phyloP scores from a whole-genome alignment of 2,797 vertebrate genomes.

The Neomorphus geoffroyi region DNA sequence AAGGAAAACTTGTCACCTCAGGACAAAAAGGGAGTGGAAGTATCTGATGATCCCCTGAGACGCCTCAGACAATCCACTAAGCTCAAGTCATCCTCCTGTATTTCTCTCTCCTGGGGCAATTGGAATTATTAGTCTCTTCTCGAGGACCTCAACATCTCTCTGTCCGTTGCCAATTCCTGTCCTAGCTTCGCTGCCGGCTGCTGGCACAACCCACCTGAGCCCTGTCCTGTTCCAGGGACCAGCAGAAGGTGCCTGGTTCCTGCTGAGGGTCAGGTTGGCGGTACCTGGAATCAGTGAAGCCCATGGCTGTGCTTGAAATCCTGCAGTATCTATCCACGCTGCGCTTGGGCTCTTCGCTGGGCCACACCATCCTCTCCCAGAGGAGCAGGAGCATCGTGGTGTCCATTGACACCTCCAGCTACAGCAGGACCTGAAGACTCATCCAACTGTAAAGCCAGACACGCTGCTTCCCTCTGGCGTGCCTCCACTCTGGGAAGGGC shows the following conservation, averaged over 20 bases:
- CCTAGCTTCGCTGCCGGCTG: background rate
- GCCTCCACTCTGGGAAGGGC: background rate
- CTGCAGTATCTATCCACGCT: fast-evolving
- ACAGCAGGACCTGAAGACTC: background rate
- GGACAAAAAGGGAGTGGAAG: conserved; percentile 67
- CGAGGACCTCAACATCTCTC: background rate
- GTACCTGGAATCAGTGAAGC: fast-evolving
- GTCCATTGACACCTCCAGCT: background rate
- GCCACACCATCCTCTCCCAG: background rate
- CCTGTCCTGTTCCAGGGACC: background rate
- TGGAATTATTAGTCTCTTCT: conserved; percentile 10
- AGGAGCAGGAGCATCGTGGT: background rate
- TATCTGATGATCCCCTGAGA: conserved; percentile 58
- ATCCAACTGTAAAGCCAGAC: background rate
- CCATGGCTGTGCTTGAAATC: background rate
- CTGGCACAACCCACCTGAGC: fast-evolving
- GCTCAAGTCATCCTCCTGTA: conserved; percentile 31
- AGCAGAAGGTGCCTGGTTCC: background rate
- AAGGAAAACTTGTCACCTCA: conserved; percentile 58
- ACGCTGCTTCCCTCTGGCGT: fast-evolving
- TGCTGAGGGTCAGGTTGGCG: background rate
- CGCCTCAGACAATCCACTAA: conserved; percentile 43
- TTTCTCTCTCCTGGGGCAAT: conserved; percentile 32
- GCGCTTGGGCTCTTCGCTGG: background rate
- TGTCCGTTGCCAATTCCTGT: background rate